Base-by-base conservation (phyloP, 2,888 invertebrate genomes). In the Eupeodes luniger region DNA sequence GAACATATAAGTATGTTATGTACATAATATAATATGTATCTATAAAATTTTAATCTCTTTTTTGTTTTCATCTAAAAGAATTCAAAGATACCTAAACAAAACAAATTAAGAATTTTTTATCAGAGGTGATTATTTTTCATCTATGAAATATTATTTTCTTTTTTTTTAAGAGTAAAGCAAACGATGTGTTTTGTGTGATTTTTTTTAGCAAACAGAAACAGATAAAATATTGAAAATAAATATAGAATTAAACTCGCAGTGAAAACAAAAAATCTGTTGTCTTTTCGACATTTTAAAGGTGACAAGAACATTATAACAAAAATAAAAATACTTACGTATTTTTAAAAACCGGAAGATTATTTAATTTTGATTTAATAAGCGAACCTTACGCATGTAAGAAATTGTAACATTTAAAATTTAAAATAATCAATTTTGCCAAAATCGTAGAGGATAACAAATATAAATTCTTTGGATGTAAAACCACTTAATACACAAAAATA, bases 191-290 rank as follows among this genome's bases (percentile, higher is more conserved):
- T 51, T 57, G 12, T 75, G 47, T 72, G 40, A 75, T 36, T 55
- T 59, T 40, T n/a, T 72, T 69, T 57, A 34, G 34, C 16, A 47
- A 36, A 47, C 19, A 59, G 61, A 69, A 78, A 53, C 11, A 69
- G 55, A 64, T 77, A 77, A 57, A 72, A 85, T 72, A 72, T 67
- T 40, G 10, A 40, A 74, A 75, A 64, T 47, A 67, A 70, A 81
- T 51, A 59, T 16, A 72, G 14, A 72, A 47, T 47, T 14, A 6
- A 7, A 72, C 59, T 59, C 11, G n/a, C 59, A 27, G 59, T 47
- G 47, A 7, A 67, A 5, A 57, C n/a, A 74, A 59, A 74, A 67
- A 57, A 70, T 66, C 36, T 34, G 62, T 53, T 57, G 70, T 66
- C 49, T 82, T 66, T 70, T 67, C 36, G 53, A 55, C 44, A 19